Percentiles rank a stretch among this genome's conserved stretches.
These are phyloP conservation scores for Aeoliscus strigatus DNA, from an alignment of 2,797 vertebrate genomes.

Conservation along the genomic window DNA sequence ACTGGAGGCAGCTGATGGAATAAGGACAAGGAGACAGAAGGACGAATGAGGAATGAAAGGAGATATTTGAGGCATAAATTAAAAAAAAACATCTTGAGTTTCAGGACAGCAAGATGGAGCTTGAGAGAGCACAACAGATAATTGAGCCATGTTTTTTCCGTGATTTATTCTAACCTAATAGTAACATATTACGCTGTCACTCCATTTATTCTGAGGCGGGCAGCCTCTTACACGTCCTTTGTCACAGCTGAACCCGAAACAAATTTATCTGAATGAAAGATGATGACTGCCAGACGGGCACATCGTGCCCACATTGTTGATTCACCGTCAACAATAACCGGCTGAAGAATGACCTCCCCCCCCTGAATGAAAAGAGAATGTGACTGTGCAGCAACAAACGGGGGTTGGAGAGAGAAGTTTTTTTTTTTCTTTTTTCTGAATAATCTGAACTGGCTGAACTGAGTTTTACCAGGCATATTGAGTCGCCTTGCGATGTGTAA, in stretches of 20 bases:
- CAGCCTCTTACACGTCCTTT: conserved; percentile 20
- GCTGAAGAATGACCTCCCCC: conserved; percentile 21
- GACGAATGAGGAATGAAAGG: no score
- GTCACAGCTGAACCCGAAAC: conserved; percentile 25
- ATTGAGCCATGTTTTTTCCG: conserved; percentile 23
- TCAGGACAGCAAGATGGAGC: conserved; percentile 11
- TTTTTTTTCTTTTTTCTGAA: no score
- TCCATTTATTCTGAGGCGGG: conserved; percentile 20
- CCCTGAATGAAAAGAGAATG: neutral
- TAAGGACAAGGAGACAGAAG: neutral
- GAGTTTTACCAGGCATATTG: no score
- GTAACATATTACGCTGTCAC: conserved; percentile 35
- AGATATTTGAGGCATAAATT: conserved; percentile 1
- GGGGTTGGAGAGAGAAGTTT: no score
- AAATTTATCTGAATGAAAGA: conserved; percentile 41
- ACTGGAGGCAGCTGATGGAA: neutral
- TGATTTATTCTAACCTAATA: conserved; percentile 19
- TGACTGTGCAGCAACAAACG: no score
- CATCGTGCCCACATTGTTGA: conserved; percentile 13
- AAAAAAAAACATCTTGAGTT: conserved; percentile 3
- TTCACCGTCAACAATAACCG: conserved; percentile 12
- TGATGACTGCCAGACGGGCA: conserved; percentile 9
- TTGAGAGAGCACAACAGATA: conserved; percentile 10
- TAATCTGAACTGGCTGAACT: no score
- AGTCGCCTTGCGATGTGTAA: no score